Percentiles rank a stretch among this genome's conserved stretches.
Evolutionary conservation across 2,797 vertebrate genomes (phyloP).

Genomic region (Anabacerthia variegaticeps): DNA sequence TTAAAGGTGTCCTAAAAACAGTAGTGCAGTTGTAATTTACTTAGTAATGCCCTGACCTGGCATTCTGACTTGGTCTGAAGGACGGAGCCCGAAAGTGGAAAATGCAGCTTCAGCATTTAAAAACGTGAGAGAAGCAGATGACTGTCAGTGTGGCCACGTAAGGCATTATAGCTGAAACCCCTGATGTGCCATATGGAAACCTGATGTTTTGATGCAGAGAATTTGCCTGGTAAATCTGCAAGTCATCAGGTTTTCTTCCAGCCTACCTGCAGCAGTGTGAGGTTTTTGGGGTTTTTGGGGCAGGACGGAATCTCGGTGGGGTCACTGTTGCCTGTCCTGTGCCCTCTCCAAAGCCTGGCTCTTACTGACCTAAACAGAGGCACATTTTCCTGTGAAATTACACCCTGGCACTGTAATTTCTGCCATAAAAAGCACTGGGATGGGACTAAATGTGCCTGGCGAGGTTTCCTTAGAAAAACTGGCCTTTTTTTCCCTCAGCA

Average conservation of each 20-base stretch:
- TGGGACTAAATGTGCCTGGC: not conserved
- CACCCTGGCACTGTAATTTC: not conserved
- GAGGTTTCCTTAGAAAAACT: not conserved
- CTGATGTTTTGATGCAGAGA: fast-evolving
- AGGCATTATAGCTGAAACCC: not conserved
- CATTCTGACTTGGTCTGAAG: not conserved
- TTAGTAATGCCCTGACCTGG: not conserved
- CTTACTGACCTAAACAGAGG: not conserved
- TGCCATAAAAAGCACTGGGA: not conserved
- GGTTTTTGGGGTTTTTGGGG: fast-evolving
- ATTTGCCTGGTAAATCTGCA: not conserved
- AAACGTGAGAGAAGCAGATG: not conserved
- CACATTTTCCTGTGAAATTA: not conserved
- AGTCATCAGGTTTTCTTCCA: not conserved
- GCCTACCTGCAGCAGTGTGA: not conserved
- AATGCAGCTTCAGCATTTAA: not conserved
- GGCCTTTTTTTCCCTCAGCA: not conserved
- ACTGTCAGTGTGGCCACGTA: not conserved
- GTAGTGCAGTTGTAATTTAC: not conserved
- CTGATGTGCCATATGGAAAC: fast-evolving
- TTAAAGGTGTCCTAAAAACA: not conserved
- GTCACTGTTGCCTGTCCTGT: not conserved
- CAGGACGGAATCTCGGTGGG: not conserved
- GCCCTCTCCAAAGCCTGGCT: not conserved
- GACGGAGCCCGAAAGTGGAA: not conserved